Evolutionary conservation across 1,140 invertebrate genomes (phyloP).

Genomic region (Trinorchestia longiramus): DNA sequence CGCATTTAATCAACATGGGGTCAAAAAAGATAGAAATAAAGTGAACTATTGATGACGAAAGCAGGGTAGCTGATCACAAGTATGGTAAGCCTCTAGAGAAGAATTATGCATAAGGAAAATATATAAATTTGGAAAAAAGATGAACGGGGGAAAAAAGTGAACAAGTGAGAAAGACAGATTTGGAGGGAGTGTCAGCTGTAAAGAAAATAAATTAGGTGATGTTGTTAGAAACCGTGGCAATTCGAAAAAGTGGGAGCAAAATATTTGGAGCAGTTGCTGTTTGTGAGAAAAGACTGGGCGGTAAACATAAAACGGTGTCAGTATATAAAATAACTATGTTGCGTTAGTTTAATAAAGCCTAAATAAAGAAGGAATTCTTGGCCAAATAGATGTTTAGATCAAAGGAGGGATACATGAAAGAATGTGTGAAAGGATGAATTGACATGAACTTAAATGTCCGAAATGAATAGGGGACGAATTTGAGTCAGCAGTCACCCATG

Average conservation of each 20-base stretch:
- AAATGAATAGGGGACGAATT: background rate
- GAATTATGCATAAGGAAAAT: background rate
- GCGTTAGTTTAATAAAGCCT: background rate
- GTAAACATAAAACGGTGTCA: background rate
- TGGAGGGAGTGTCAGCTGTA: background rate
- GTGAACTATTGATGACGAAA: background rate
- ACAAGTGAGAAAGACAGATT: background rate
- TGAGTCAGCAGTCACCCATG: background rate
- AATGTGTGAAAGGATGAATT: background rate
- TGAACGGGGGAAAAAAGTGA: background rate
- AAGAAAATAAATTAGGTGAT: background rate
- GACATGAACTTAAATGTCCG: background rate
- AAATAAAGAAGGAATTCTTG: too few species aligned
- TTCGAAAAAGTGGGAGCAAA: background rate
- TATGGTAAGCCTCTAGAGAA: background rate
- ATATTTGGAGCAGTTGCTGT: background rate
- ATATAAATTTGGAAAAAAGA: too few species aligned
- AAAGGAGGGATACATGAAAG: too few species aligned
- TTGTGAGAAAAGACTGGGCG: background rate
- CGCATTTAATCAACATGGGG: background rate
- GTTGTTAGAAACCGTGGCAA: background rate
- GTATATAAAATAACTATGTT: background rate
- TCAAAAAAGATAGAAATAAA: background rate
- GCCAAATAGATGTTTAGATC: background rate
- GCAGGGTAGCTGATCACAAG: background rate